These are phyloP conservation scores for Caprella mutica DNA, from an alignment of 2,888 invertebrate species.

Conservation along the genomic window DNA sequence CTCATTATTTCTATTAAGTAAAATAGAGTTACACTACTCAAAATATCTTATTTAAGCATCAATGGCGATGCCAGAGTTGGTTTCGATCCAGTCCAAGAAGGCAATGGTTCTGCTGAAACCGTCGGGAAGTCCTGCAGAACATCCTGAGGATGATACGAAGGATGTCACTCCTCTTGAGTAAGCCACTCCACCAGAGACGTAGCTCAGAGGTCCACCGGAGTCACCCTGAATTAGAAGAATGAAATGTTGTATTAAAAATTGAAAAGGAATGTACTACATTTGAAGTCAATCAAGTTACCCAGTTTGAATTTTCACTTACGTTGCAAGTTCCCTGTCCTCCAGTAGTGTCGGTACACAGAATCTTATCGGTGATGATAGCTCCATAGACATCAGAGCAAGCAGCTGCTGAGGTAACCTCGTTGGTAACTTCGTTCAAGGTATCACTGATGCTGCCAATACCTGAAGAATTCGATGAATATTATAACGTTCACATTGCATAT, in stretches of 20 bases:
- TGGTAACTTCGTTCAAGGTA: constrained; percentile 5
- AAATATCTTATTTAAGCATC: neutral
- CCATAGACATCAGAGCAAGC: constrained; percentile 12
- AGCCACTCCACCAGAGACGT: constrained; percentile 31
- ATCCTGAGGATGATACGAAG: constrained; percentile 40
- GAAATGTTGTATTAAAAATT: no score
- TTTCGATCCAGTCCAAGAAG: constrained; percentile 40
- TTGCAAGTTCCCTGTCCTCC: constrained; percentile 18
- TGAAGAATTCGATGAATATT: neutral
- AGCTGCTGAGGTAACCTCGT: neutral
- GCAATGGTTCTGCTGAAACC: constrained; percentile 41
- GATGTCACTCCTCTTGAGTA: constrained; percentile 40
- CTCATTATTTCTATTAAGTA: no score
- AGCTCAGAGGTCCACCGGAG: constrained; percentile 38
- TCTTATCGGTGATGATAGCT: neutral
- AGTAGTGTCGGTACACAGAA: constrained; percentile 8
- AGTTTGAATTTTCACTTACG: no score
- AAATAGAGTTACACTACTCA: no score
- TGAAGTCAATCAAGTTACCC: no score
- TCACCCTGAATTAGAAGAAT: no score
- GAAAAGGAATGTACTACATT: no score
- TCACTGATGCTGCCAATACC: neutral
- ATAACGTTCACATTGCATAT: neutral
- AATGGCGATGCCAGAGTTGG: constrained; percentile 36
- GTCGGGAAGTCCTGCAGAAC: constrained; percentile 39